These are phyloP conservation scores for Vulpes ferrilata DNA, from an alignment of 2,113 vertebrate genomes.

Conservation along the genomic window DNA sequence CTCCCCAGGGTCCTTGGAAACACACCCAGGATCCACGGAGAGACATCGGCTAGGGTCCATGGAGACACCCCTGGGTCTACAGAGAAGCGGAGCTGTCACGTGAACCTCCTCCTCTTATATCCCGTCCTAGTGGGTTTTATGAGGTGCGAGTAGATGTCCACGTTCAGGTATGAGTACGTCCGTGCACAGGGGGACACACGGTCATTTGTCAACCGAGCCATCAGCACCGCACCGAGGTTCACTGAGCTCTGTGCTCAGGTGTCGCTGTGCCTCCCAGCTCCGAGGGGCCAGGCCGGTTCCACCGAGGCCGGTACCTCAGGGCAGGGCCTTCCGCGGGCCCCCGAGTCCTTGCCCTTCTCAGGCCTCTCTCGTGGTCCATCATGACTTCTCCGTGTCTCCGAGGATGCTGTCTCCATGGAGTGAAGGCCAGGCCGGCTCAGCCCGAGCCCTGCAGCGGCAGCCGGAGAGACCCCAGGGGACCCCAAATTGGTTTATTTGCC, in stretches of 20 bases:
- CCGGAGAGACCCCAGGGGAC: neutral
- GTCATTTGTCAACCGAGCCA: rapidly evolving
- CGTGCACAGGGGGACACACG: rapidly evolving
- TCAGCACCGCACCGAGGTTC: rapidly evolving
- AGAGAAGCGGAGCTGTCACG: rapidly evolving
- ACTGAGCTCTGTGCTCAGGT: neutral
- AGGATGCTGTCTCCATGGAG: neutral
- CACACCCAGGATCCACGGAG: no score
- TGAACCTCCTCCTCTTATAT: rapidly evolving
- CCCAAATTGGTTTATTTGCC: conserved; percentile 57
- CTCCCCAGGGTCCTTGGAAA: no score
- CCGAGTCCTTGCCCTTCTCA: neutral
- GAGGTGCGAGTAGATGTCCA: rapidly evolving
- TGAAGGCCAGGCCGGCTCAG: neutral
- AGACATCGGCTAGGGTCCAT: no score
- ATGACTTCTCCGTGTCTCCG: neutral
- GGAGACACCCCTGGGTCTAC: no score
- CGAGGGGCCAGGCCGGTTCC: rapidly evolving
- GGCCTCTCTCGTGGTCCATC: neutral
- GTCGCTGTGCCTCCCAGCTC: rapidly evolving
- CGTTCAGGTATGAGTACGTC: rapidly evolving
- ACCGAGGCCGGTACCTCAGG: rapidly evolving
- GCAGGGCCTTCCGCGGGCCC: conserved; percentile 10
- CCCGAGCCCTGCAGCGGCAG: conserved; percentile 27
- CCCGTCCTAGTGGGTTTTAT: rapidly evolving